These are phyloP conservation scores for Catharus ustulatus DNA, from an alignment of 2,797 vertebrate genomes.

Conservation along the genomic window DNA sequence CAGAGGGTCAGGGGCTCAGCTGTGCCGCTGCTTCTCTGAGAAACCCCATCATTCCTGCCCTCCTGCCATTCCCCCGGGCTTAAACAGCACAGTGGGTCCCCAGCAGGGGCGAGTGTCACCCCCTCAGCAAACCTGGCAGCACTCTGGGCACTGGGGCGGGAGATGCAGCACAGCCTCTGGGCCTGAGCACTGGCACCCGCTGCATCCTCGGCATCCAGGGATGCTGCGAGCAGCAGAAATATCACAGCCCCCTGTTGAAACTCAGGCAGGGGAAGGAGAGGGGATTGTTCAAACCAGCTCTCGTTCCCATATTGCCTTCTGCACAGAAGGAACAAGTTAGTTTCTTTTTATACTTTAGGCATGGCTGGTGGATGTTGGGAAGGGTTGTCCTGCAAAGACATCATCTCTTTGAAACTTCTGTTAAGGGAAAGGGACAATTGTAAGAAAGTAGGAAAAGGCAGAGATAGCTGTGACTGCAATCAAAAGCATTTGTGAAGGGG, in stretches of 20 bases:
- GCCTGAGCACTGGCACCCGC: accelerated
- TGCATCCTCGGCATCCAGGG: not conserved
- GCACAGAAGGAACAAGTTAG: not conserved
- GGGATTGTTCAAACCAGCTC: not conserved
- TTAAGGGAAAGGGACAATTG: not conserved
- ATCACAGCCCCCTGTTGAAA: not conserved
- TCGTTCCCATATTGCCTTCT: not conserved
- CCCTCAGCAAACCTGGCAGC: not conserved
- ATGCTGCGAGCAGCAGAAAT: not conserved
- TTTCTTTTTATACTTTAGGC: not conserved
- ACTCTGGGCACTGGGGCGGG: not conserved
- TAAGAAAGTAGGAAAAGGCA: not conserved
- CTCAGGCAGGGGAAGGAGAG: not conserved
- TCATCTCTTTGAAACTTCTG: not conserved
- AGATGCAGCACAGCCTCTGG: not conserved
- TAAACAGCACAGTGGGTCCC: not conserved
- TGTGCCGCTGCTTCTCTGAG: accelerated
- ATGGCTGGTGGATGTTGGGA: not conserved
- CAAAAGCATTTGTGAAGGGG: not conserved
- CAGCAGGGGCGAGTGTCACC: not conserved
- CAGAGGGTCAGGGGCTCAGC: accelerated
- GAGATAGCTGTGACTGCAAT: too few species aligned
- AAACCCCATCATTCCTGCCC: accelerated
- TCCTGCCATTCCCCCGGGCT: accelerated
- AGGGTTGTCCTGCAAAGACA: not conserved